These are phyloP conservation scores for Drosophila suboccidentalis DNA, from an alignment of 2,888 invertebrate genomes.

Conservation along the genomic window DNA sequence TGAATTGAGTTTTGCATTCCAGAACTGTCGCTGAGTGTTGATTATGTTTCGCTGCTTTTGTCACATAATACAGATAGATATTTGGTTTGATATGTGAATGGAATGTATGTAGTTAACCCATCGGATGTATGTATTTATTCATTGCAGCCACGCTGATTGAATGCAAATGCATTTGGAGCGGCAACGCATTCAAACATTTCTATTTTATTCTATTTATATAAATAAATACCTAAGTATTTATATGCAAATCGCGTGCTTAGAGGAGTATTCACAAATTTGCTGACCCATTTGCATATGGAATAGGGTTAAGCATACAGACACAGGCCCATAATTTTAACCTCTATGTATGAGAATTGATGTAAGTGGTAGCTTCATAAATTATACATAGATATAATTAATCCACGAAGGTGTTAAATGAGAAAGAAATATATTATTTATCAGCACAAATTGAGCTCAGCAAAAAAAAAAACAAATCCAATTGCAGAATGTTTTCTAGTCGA, in stretches of 20 bases:
- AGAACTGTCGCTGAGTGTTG: conserved; percentile 56
- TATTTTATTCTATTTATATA: conserved; percentile 27
- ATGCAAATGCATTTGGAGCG: conserved; percentile 74
- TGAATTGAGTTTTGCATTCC: conserved; percentile 64
- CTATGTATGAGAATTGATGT: not conserved
- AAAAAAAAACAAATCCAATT: not conserved
- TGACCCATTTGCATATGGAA: conserved; percentile 47
- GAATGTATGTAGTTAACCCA: conserved; percentile 8
- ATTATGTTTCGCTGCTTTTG: conserved; percentile 61
- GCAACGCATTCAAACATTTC: conserved; percentile 57
- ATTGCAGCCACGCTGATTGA: conserved; percentile 61
- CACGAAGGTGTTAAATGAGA: too few relatives aligned
- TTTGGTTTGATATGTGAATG: conserved; percentile 39
- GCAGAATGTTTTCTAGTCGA: not conserved
- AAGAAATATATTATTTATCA: too few relatives aligned
- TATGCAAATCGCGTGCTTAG: conserved; percentile 56
- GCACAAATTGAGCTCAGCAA: too few relatives aligned
- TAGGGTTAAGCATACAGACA: not conserved
- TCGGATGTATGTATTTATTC: conserved; percentile 6
- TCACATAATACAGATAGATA: conserved; percentile 51
- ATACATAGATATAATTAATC: not conserved
- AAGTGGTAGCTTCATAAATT: too few relatives aligned
- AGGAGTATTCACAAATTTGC: conserved; percentile 38
- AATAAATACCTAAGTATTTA: conserved; percentile 46
- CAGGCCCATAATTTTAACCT: conserved; percentile 20